Conservation (phyloP, 2,888 invertebrate species). For the Blastobasis adustella region DNA sequence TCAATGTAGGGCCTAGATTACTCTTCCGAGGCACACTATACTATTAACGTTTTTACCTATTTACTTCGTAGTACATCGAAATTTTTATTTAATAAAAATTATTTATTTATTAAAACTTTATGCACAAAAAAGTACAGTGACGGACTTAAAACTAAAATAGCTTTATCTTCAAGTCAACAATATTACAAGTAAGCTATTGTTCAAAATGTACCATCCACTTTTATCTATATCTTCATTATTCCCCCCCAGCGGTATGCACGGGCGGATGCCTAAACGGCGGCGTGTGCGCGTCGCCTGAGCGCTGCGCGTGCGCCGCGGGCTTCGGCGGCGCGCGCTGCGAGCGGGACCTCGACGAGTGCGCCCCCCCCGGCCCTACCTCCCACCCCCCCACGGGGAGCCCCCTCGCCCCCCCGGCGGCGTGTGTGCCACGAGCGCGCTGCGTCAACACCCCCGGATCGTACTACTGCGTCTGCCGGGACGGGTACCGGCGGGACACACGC, state of each 20-base stretch:
- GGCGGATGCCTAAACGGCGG: conserved; percentile 90
- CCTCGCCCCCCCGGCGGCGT: conserved; percentile 79
- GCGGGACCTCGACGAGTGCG: conserved; percentile 90
- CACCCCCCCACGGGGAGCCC: conserved; percentile 69
- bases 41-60: too few species aligned
- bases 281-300: conserved; percentile 83
- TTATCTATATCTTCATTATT: not conserved
- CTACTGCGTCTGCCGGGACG: conserved; percentile 89
- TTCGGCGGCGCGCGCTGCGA: conserved; percentile 90
- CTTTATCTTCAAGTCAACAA: too few species aligned
- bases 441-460: conserved; percentile 94
- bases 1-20: too few species aligned
- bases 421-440: conserved; percentile 85
- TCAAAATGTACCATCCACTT: not conserved
- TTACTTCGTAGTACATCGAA: too few species aligned
- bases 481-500: conserved; percentile 77
- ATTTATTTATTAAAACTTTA: too few species aligned
- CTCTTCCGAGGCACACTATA: too few species aligned
- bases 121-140: too few species aligned
- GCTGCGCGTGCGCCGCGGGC: conserved; percentile 86
- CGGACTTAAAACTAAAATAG: too few species aligned
- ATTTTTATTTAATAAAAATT: too few species aligned
- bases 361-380: conserved; percentile 65
- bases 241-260: conserved; percentile 80
- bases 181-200: too few species aligned